Conservation (phyloP, 2,797 vertebrate species). For the Hemibagrus guttatus region DNA sequence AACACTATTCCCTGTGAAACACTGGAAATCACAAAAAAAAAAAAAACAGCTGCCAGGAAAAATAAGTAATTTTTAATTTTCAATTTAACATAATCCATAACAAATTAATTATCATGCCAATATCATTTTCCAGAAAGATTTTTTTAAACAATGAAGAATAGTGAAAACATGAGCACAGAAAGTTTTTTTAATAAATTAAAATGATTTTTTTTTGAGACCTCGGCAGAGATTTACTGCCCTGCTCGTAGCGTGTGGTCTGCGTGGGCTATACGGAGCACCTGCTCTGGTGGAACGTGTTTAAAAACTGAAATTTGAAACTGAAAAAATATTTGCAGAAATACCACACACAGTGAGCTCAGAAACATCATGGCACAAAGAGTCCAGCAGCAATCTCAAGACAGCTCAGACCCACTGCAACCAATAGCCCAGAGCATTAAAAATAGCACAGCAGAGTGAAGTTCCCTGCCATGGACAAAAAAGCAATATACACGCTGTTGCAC, state of each 20-base stretch:
- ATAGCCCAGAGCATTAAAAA: neutral
- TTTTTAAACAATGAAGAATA: neutral
- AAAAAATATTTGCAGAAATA: neutral
- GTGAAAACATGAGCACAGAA: neutral
- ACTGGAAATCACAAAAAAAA: neutral
- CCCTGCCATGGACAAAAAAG: neutral
- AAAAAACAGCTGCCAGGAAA: neutral
- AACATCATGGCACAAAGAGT: neutral
- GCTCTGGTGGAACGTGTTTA: neutral
- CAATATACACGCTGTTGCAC: neutral
- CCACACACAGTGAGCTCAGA: neutral
- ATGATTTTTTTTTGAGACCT: neutral
- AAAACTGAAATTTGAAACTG: neutral
- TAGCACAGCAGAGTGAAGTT: neutral
- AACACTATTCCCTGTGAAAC: neutral
- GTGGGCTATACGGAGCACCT: neutral
- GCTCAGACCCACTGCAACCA: neutral
- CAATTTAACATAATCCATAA: neutral
- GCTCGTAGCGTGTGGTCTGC: neutral
- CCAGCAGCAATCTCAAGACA: neutral
- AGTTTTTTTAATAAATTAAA: neutral
- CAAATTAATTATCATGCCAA: neutral
- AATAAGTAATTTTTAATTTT: neutral
- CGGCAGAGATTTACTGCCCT: neutral
- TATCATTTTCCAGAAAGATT: neutral